phyloP scores from a whole-genome alignment of 2,888 invertebrate species.

The Theretra japonica region DNA sequence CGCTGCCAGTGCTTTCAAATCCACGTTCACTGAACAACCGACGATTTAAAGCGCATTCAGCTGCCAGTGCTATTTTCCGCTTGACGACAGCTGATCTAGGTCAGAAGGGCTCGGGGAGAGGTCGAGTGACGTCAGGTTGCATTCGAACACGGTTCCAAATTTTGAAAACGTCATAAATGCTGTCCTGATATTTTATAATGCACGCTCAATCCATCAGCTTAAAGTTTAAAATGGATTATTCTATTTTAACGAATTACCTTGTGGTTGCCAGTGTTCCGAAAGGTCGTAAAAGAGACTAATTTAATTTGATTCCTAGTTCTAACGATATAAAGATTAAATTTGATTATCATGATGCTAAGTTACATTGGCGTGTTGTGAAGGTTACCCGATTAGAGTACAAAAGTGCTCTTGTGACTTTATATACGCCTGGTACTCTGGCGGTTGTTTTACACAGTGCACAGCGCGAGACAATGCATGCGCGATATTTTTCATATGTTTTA shows the following conservation, averaged over 20 bases:
- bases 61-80: slow-evolving; percentile 59
- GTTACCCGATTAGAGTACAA: slow-evolving; percentile 48
- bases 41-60: slow-evolving; percentile 43
- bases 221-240: slow-evolving; percentile 47
- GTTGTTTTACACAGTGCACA: background rate
- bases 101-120: slow-evolving; percentile 69
- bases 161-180: slow-evolving; percentile 39
- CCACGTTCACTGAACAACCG: slow-evolving; percentile 37
- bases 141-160: slow-evolving; percentile 54
- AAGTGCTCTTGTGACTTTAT: slow-evolving; percentile 45
- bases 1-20: slow-evolving; percentile 37
- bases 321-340: slow-evolving; percentile 22
- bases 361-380: slow-evolving; percentile 48
- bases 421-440: slow-evolving; percentile 43
- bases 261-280: slow-evolving; percentile 41
- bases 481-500: background rate
- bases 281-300: slow-evolving; percentile 46
- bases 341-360: slow-evolving; percentile 41
- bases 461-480: background rate
- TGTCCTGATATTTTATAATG: slow-evolving; percentile 39
- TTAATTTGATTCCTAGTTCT: slow-evolving; percentile 27
- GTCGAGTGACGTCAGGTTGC: slow-evolving; percentile 68
- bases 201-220: slow-evolving; percentile 41
- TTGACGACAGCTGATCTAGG: slow-evolving; percentile 68
- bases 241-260: slow-evolving; percentile 43